These are phyloP conservation scores for Ophonus ardosiacus DNA, from an alignment of 2,888 invertebrate species.

Conservation along the genomic window DNA sequence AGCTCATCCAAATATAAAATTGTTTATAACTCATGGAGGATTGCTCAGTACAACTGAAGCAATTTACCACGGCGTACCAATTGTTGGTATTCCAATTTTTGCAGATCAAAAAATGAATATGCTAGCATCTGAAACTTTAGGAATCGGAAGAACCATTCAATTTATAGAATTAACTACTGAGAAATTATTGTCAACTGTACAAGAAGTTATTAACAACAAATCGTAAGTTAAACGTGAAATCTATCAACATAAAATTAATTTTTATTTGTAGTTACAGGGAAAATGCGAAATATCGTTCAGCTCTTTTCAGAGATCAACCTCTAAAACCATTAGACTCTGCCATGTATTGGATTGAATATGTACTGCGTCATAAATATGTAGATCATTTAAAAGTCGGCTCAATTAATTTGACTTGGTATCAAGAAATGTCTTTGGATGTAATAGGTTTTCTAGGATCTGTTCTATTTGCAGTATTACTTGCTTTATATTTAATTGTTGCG, in stretches of 20 bases:
- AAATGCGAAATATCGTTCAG: neutral
- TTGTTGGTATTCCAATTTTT: constrained; percentile 77
- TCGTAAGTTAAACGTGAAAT: constrained; percentile 18
- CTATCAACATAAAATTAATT: neutral
- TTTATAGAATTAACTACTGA: constrained; percentile 12
- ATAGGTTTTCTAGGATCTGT: neutral
- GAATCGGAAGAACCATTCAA: constrained; percentile 65
- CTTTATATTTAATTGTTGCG: constrained; percentile 4
- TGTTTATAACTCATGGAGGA: constrained; percentile 81
- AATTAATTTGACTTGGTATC: constrained; percentile 43
- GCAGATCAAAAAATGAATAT: constrained; percentile 77
- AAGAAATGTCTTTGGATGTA: constrained; percentile 28
- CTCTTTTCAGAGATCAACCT: constrained; percentile 23
- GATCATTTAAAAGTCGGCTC: constrained; percentile 42
- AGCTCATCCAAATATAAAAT: constrained; percentile 78
- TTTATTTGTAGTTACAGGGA: constrained; percentile 15
- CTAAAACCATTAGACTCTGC: constrained; percentile 33
- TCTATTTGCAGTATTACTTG: constrained; percentile 6
- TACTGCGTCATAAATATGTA: constrained; percentile 1
- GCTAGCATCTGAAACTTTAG: constrained; percentile 72
- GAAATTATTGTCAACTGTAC: neutral
- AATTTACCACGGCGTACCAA: constrained; percentile 76
- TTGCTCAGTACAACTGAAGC: constrained; percentile 79
- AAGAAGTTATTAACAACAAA: constrained; percentile 10
- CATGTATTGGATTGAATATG: constrained; percentile 47